Evolutionary conservation across 2,113 vertebrate genomes (phyloP), one percentile per base, ranked within the genome.

Genomic region (Lathamus discolor): DNA sequence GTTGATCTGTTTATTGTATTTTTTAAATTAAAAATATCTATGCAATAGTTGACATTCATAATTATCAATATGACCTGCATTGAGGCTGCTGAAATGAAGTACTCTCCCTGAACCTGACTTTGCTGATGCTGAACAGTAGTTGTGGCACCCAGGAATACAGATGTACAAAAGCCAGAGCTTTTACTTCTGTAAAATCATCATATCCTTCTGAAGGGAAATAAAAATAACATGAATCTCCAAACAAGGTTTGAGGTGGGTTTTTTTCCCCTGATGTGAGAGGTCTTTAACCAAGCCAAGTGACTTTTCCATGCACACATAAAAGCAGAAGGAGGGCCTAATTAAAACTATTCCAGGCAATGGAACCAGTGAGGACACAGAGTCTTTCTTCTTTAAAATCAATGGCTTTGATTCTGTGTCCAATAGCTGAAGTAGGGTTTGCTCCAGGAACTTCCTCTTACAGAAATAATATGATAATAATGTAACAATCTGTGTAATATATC

Each of bases 341-440:
- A 90, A 90, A 96, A 88, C 33, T 90, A 33, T 83, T 68, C 27
- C 61, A 83, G 82, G 70, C 83, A 83, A 43, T 2, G 4, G 55
- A 80, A 73, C 31, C 49, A 77, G 37, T 70, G 54, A 39, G 80
- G 29, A 24, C 12, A 55, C 0, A 0, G 61, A 77, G 15, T 70
- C 75, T 80, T 86, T 86, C 44, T 90, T 83, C 90, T 83, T 94
- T 85, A 51, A 54, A 83, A 93, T 81, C 43, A 23, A 25, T 54
- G 22, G 15, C 72, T 92, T 91, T 59, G 43, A 63, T 83, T 88
- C 51, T 70, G 7, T 88, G 51, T 81, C 61, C 61, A 86, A 25
- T 28, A 86, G 16, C 49, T 80, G 59, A 88, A 84, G 55, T 31
- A 37, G 12, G 13, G 14, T 61, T 80, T 92, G 22, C 13, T 83